Evolutionary conservation across 1,140 invertebrate genomes (phyloP), one percentile per base, ranked within the genome.

Genomic region (Halesus radiatus): DNA sequence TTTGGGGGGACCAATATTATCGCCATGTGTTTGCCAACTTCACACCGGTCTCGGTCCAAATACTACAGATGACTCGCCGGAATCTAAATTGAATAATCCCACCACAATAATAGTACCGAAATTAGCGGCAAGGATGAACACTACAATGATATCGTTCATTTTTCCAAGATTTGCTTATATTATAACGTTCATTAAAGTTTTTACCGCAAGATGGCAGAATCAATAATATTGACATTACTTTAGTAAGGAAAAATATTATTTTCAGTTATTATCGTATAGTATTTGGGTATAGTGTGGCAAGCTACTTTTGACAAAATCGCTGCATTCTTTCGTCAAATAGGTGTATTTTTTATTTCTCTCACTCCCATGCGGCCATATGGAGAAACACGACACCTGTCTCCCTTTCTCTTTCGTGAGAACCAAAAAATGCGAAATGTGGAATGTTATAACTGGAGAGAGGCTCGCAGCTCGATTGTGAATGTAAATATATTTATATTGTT

Each of bases 301-400:
- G 56, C 76, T 54, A 56, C 62, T 45, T 79, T 75, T 79, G 68
- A 79, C 78, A 79, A 79, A 79, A 79, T 75, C 56, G 56, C 78
- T 53, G 70, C 70, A 79, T 79, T 79, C 68, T 64, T 68, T 78
- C 37, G 76, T 32, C 68, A 29, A 23, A 62, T 60, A 50, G 45
- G 60, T 66, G 26, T 16, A 78, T 64, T 64, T 75, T 76, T 78
- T 78, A 20, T 62, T 66, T 79, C 77, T n/a, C 16, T 79, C 58
- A 23, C 32, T 29, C 77, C 37, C 26, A 23, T 50, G 4, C 64
- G 66, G 37, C 13, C 22, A 79, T 54, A 29, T 6, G 26, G 5
- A 64, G 37, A 45, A 45, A 45, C 10, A 45, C 37, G 37, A 23
- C 52, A 52, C 45, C 75, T 26, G 75, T 76, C 22, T 32, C 37